A percentile compares a stretch with the other conserved stretches of the same genome.
These are phyloP conservation scores for Xiphophorus birchmanni DNA, from an alignment of 2,797 vertebrate genomes.

Conservation along the genomic window DNA sequence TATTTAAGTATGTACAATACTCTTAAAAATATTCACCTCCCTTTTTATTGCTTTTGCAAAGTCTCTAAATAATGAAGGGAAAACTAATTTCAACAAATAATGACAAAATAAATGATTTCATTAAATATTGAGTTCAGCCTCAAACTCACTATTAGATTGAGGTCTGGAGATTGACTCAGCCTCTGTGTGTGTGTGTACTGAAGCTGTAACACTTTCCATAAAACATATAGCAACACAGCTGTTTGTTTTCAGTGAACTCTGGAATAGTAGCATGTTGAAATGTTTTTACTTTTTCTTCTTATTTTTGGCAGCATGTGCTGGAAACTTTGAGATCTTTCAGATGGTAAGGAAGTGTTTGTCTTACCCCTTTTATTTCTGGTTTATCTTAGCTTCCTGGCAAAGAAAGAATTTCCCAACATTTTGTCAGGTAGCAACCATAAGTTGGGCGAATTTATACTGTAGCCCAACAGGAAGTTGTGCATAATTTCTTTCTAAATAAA, in stretches of 20 bases:
- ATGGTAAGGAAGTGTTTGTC: background rate
- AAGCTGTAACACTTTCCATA: background rate
- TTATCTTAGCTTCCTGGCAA: background rate
- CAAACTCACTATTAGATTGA: background rate
- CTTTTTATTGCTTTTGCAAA: background rate
- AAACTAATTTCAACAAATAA: background rate
- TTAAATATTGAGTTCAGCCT: no score
- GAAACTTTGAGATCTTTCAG: background rate
- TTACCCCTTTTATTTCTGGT: background rate
- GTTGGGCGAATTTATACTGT: no score
- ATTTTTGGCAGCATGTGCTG: no score
- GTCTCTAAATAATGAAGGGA: background rate
- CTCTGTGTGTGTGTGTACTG: background rate
- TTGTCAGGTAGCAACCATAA: background rate
- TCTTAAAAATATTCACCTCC: background rate
- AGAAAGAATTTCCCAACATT: background rate
- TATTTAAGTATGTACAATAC: background rate
- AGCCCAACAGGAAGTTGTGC: no score
- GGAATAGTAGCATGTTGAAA: no score
- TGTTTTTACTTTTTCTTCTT: no score
- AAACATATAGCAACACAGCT: background rate
- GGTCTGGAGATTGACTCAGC: background rate
- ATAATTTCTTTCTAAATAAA: background rate
- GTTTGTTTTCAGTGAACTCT: background rate
- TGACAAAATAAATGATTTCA: no score